These are phyloP conservation scores for Anoplius nigerrimus DNA, from an alignment of 2,888 invertebrate species.

Conservation along the genomic window DNA sequence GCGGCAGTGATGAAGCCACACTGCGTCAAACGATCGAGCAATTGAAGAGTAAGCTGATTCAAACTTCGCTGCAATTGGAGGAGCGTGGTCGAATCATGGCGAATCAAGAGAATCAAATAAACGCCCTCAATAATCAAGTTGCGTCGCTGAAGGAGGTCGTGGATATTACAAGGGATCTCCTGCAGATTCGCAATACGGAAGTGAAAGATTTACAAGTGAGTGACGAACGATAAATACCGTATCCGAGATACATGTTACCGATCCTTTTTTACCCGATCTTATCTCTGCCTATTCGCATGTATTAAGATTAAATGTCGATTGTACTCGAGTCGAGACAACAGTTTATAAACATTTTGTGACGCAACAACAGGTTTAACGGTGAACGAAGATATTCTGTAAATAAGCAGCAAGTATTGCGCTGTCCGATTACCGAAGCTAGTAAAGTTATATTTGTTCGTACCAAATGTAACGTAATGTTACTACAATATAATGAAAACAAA, in stretches of 20 bases:
- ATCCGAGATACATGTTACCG: background rate
- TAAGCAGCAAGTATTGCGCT: no score
- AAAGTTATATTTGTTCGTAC: background rate
- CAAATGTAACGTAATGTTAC: no score
- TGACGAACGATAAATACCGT: background rate
- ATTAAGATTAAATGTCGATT: no score
- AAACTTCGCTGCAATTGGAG: slow-evolving; percentile 62
- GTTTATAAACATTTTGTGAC: no score
- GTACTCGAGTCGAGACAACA: no score
- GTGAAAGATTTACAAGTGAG: slow-evolving; percentile 84
- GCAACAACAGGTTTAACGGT: no score
- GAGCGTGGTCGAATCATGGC: slow-evolving; percentile 62
- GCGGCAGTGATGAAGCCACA: slow-evolving; percentile 37
- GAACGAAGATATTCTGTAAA: no score
- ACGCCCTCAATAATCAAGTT: slow-evolving; percentile 83
- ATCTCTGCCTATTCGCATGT: no score
- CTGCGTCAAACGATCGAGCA: slow-evolving; percentile 62
- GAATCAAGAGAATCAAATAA: slow-evolving; percentile 87
- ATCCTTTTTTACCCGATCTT: no score
- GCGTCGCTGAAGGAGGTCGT: slow-evolving; percentile 88
- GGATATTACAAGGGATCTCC: slow-evolving; percentile 86
- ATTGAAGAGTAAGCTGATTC: slow-evolving; percentile 57
- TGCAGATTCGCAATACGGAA: slow-evolving; percentile 87
- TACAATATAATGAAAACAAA: no score
- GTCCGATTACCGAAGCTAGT: no score